Conservation (phyloP, 2,888 invertebrate species). For the Subacronicta megacephala region DNA sequence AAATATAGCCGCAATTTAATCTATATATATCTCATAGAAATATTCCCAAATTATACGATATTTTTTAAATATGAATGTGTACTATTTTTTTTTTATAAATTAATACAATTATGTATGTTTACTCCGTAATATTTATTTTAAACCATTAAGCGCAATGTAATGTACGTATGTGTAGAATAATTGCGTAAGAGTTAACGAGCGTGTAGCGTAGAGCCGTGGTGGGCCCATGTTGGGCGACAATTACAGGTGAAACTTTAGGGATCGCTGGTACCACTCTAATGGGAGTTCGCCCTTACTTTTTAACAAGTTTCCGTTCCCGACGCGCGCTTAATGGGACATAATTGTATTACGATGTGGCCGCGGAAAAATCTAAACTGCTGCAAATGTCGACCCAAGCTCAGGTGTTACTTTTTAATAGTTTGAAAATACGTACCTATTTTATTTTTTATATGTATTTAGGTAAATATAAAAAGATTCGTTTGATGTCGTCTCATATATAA, state of each 20-base stretch:
- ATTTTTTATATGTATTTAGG: no score
- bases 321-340: constrained; percentile 61
- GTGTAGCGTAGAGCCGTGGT: constrained; percentile 53
- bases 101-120: no score
- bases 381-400: background rate
- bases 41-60: no score
- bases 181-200: constrained; percentile 58
- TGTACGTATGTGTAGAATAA: constrained; percentile 47
- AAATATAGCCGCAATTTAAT: no score
- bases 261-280: constrained; percentile 68
- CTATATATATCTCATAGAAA: no score
- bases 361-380: constrained; percentile 35
- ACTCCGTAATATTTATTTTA: background rate
- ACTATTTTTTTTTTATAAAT: no score
- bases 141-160: constrained; percentile 14
- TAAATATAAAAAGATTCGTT: no score
- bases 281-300: constrained; percentile 82
- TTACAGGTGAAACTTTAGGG: constrained; percentile 72
- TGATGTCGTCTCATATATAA: no score
- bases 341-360: constrained; percentile 59
- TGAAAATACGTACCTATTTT: no score
- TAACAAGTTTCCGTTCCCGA: constrained; percentile 76
- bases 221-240: constrained; percentile 52
- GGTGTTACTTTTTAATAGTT: constrained; percentile 17
- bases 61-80: no score